Conservation (phyloP, 2,797 vertebrate genomes). For the Chrysocyon brachyurus region DNA sequence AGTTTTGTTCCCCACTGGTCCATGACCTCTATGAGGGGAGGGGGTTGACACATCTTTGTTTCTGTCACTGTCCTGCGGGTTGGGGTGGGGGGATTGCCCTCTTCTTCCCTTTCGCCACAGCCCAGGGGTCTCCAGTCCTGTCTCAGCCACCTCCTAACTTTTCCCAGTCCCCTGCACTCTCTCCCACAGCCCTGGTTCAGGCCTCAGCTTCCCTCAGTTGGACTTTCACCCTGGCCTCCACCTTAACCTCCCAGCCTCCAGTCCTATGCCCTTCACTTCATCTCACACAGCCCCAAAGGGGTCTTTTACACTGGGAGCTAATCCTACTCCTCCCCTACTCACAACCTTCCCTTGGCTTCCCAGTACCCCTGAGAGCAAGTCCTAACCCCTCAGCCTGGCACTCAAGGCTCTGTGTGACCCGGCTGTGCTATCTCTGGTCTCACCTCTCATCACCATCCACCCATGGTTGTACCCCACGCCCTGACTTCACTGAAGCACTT, state of each 20-base stretch:
- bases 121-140: not conserved
- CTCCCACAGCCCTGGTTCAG: not conserved
- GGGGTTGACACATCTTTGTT: not conserved
- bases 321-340: too few species aligned
- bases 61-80: not conserved
- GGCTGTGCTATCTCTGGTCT: not conserved
- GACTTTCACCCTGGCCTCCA: not conserved
- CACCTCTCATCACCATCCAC: not conserved
- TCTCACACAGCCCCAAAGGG: not conserved
- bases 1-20: too few species aligned
- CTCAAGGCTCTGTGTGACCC: too few species aligned
- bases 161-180: not conserved
- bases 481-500: not conserved
- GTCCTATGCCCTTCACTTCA: not conserved
- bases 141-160: not conserved
- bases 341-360: not conserved
- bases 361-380: not conserved
- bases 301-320: not conserved
- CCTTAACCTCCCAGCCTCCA: too few species aligned
- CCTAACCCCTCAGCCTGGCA: not conserved
- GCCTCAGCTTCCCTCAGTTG: not conserved
- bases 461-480: accelerated
- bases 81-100: not conserved
- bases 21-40: too few species aligned
- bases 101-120: not conserved